Evolutionary conservation across 2,888 invertebrate species (phyloP), one percentile per base, ranked within the genome.

Genomic region (Melitaea athalia): DNA sequence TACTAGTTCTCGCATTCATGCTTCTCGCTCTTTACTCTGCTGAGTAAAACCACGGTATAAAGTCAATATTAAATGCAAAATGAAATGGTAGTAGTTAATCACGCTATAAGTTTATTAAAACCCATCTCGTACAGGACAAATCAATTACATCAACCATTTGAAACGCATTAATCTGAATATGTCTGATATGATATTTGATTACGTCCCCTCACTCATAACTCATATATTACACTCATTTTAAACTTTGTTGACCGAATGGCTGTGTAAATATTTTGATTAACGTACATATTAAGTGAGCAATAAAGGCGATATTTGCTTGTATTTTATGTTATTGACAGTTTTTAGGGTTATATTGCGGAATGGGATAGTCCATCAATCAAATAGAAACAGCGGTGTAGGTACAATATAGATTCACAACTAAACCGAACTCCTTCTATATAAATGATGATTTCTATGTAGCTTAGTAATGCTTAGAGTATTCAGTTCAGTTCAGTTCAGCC

Each of bases 131-230:
- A 33, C 70, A 71, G 74, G 74, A 71, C 71, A 71, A 64, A 66
- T 59, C 72, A 72, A 74, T 74, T 69, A 72, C 55, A 66, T 47
- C 17, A 67, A 68, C 68, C 68, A 64, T 70, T 69, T 63, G 42
- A 63, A 72, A 68, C 64, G 52, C 63, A 68, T 71, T 61, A 74
- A 69, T 69, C 50, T 59, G 66, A 67, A 59, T 68, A 71, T 63
- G 67, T 72, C 72, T 70, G 72, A 72, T 24, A 24, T 24, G 24
- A 24, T 24, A 24, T 24, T 24, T 24, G 24, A 24, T 72, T 60
- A 62, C 31, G 53, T 33, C 74, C 74, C 74, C 71, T 73, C 77
- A 82, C 78, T 75, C 74, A 80, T 82, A 82, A 79, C 75, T 84
- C 81, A 85, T 78, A 81, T 77, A 76, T 80, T 24, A 24, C 24